Conservation (phyloP, 2,797 vertebrate genomes). For the Hemibagrus guttatus region DNA sequence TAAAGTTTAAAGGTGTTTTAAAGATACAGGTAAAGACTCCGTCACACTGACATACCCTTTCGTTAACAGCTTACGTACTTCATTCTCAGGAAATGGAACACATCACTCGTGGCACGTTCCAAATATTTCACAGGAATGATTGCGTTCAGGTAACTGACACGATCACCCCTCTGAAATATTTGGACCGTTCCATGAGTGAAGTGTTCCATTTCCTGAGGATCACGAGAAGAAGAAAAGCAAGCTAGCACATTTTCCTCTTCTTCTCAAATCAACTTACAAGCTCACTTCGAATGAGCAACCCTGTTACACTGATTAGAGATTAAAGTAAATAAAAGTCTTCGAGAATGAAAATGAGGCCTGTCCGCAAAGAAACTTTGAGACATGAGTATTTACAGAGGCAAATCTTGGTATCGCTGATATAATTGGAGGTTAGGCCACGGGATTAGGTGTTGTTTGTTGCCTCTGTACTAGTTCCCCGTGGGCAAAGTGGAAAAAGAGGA, state of each 20-base stretch:
- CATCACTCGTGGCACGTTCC: too few species aligned
- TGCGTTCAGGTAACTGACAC: too few species aligned
- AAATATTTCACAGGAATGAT: too few species aligned
- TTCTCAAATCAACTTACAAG: background rate
- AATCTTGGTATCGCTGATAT: background rate
- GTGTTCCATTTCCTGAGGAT: background rate
- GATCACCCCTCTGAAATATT: background rate
- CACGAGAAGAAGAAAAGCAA: background rate
- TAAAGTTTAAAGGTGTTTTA: background rate
- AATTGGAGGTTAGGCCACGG: slow-evolving; percentile 47
- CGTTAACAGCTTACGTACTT: too few species aligned
- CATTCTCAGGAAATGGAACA: too few species aligned
- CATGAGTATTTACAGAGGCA: background rate
- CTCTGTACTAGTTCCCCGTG: slow-evolving; percentile 71
- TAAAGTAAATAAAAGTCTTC: background rate
- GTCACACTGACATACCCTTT: background rate
- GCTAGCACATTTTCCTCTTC: background rate
- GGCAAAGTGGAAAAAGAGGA: slow-evolving; percentile 85
- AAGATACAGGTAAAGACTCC: background rate
- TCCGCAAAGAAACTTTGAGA: background rate
- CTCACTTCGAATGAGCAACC: background rate
- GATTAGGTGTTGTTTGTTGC: slow-evolving; percentile 75
- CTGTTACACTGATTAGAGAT: too few species aligned
- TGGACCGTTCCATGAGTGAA: background rate
- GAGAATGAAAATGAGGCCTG: too few species aligned